Base-by-base conservation (phyloP, 2,113 vertebrate species). In the Clarias macrocephalus region DNA sequence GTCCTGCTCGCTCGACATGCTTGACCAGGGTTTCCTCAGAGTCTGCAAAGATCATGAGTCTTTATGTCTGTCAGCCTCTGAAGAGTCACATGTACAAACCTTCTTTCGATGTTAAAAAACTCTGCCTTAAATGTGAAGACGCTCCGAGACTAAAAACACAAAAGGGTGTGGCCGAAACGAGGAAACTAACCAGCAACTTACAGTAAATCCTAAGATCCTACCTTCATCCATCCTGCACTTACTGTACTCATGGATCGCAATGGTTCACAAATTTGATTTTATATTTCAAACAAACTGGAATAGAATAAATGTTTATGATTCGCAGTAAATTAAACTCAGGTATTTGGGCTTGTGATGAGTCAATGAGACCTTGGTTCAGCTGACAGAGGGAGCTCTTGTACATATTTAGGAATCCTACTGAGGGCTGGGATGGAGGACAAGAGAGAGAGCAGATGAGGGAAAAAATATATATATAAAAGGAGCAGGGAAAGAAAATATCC, bases 1-100 rank as follows among this genome's bases (percentile, higher is more conserved):
- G 88, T 86, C 62, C 86, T 86, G 85, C 80, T 81, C 73, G 21
- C 21, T 79, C 2, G 30, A 82, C 65, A 59, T 3, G 42, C 28
- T 25, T 21, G 19, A 28, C 60, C 28, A 54, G 18, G 33, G 3
- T 33, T 68, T 3, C 30, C 25, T 76, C 70, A 2, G 37, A 21
- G 33, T 21, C 52, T 42, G 30, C 0, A 5, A 62, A 59, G 56
- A 80, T 80, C 28, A 12, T 33, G 77, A 59, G 56, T 59, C 21
- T 59, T 56, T 59, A 10, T 19, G 9, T 33, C 18, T 21, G 56
- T 57, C 77, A 60, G 30, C 28, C 54, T 30, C 81, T 48, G 37
- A 30, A 57, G 28, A 72, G 33, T 42, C 52, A 25, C 28, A 56
- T 56, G 52, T 16, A 23, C 21, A 66, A 28, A n/a, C 19, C 18